Conservation (phyloP, 2,888 invertebrate species). For the Ctenicera cuprea region DNA sequence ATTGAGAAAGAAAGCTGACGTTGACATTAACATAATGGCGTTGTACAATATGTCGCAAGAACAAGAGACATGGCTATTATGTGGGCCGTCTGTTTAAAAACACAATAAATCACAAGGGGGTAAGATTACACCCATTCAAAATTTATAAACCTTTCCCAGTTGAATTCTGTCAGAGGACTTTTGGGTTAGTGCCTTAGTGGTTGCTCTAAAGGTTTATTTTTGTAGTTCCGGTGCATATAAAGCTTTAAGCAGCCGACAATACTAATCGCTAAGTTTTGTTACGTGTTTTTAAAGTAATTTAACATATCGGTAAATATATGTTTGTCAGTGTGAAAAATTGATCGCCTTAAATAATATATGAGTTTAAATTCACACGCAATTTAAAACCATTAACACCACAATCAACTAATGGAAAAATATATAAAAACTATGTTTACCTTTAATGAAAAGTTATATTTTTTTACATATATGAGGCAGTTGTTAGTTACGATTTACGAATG, state of each 20-base stretch:
- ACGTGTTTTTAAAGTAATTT: too few relatives aligned
- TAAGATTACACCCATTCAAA: conserved; percentile 30
- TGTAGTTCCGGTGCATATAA: not conserved
- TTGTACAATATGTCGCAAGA: conserved; percentile 36
- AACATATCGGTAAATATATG: too few relatives aligned
- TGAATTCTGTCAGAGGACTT: conserved; percentile 9
- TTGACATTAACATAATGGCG: conserved; percentile 44
- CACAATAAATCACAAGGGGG: conserved; percentile 33
- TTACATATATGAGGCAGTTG: too few relatives aligned
- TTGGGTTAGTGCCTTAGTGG: not conserved
- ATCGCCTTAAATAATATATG: too few relatives aligned
- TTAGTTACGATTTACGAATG: too few relatives aligned
- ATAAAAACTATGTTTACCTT: too few relatives aligned
- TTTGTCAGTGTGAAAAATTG: too few relatives aligned
- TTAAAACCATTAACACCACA: too few relatives aligned
- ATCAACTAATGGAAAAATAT: too few relatives aligned
- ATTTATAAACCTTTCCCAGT: conserved; percentile 26
- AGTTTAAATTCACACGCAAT: too few relatives aligned
- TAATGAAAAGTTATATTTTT: too few relatives aligned
- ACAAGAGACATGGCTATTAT: conserved; percentile 39
- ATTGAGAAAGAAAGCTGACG: conserved; percentile 8
- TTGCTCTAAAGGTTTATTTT: not conserved
- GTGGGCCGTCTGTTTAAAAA: conserved; percentile 45
- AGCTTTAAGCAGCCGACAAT: not conserved
- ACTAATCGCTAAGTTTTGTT: too few relatives aligned